Base-by-base conservation (phyloP, 2,113 vertebrate species). In the Onychostruthus taczanowskii region DNA sequence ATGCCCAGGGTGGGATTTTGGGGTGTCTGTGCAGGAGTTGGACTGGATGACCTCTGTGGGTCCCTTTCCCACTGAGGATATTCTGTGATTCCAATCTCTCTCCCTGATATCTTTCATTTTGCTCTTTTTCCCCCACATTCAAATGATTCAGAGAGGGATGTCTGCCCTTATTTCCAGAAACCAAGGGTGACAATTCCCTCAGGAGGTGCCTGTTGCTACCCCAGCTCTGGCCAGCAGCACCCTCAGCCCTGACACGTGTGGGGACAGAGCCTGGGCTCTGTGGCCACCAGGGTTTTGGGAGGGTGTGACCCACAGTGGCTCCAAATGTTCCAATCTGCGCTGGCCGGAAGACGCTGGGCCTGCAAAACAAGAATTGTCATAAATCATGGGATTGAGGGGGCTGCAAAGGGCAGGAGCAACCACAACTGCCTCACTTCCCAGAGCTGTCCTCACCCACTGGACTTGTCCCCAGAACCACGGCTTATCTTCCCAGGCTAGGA, bases 111-210 rank as follows among this genome's bases (percentile, higher is more conserved):
- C 46, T 64, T 70, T 47, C 10, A 10, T 50, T 69, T 63, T 46
- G 8, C 58, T 67, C 12, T 37, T 39, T 8, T 58, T 24, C 5
- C 61, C 53, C 13, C 62, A 37, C 53, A 41, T 41, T 47, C 33
- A 0, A 1, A 2, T 1, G 12, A 56, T 21, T n/a, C 44, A 10
- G 33, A 63, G 35, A 0, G 2, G 33, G 2, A 35, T 9, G 0
- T 13, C 68, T 74, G 4, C 28, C 56, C 47, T 55, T 24, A 3
- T 75, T 59, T 50, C 72, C 68, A 81, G 49, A 41, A 47, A 11
- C 43, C 39, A 14, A 11, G 37, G 21, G 27, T 39, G 68, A 37
- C 59, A 63, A 70, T 68, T 75, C 78, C 94, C 78, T 37, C 2
- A 4, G 59, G 35, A 21, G 37, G 81, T 53, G 73, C 70, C 79